Evolutionary conservation across 1,140 invertebrate genomes (phyloP), one percentile per base, ranked within the genome.

Genomic region (Trichoplusia ni): DNA sequence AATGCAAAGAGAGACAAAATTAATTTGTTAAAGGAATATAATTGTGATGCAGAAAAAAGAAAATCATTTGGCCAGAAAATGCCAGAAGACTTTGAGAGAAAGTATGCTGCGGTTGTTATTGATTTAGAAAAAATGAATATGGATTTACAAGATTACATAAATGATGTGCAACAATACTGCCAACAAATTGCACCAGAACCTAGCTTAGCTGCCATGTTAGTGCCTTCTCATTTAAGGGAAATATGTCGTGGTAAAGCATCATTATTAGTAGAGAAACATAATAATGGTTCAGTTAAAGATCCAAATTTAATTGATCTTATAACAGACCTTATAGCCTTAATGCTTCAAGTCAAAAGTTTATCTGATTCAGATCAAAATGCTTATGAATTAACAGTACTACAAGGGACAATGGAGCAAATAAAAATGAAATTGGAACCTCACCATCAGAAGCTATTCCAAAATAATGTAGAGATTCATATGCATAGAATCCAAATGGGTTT

Each of bases 291-390:
- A 62, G 88, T 94, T 25, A 93, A 93, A 76, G 91, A 93, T 85
- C 71, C 91, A 18, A 90, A 89, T 23, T 92, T 96, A 82, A 91
- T 97, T 40, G 93, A 95, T 66, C 91, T 99, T 35, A 95, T 99
- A 4, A 95, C 95, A 40, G 95, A 97, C 87, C 92, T 99, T 14
- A 97, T 97, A 14, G 97, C 97, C 0, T 90, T 99, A 21, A 95
- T 99, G 93, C 91, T 98, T 33, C 97, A 99, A 92, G 95, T 98
- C 0, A 98, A 97, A 94, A 97, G 95, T 85, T 92, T 99, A 63
- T 95, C 96, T 6, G 96, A 97, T 89, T 96, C 95, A 37, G 96
- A 98, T 84, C 94, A 96, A 82, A 98, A 96, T 90, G 94, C 96
- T 2, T 97, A 98, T 90, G 97, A 99, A 86, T 91, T 98, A 53